Percentiles rank a stretch among this genome's conserved stretches.
Evolutionary conservation across 2,888 invertebrate genomes (phyloP).

Genomic region (Pollenia amentaria): DNA sequence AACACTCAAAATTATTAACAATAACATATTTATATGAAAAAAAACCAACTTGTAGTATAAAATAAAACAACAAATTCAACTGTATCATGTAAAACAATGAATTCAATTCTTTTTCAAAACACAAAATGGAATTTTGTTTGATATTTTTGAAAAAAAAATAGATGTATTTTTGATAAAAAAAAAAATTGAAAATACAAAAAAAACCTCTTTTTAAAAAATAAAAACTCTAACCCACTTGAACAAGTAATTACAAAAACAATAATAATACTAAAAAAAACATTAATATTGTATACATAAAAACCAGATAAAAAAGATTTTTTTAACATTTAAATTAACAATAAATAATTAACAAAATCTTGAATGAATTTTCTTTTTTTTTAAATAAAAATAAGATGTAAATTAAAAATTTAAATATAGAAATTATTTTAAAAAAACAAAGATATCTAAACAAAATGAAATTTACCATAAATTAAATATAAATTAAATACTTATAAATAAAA

Average conservation of each 20-base stretch:
- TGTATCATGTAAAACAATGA: conserved; percentile 57
- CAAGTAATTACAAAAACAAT: conserved; percentile 64
- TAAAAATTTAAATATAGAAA: conserved; percentile 33
- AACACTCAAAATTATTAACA: conserved; percentile 33
- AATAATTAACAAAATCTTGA: conserved; percentile 33
- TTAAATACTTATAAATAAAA: conserved; percentile 30
- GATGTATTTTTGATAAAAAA: conserved; percentile 64
- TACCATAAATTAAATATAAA: conserved; percentile 42
- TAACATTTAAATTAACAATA: conserved; percentile 42
- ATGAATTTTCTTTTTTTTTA: conserved; percentile 43
- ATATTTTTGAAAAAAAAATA: conserved; percentile 28
- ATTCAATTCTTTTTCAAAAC: conserved; percentile 48
- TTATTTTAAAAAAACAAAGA: conserved; percentile 13
- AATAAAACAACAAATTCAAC: conserved; percentile 30
- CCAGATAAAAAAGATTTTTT: conserved; percentile 36
- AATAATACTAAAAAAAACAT: conserved; percentile 54
- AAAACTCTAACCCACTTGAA: conserved; percentile 72
- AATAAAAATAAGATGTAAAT: conserved; percentile 41
- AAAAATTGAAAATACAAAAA: conserved; percentile 13
- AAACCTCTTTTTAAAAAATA: conserved; percentile 48
- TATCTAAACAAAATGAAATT: conserved; percentile 43
- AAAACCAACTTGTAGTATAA: conserved; percentile 45
- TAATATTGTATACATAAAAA: conserved; percentile 29
- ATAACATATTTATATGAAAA: conserved; percentile 36
- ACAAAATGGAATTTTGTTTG: conserved; percentile 55